Conservation (phyloP, 2,113 vertebrate genomes). For the Cebidichthys violaceus region DNA sequence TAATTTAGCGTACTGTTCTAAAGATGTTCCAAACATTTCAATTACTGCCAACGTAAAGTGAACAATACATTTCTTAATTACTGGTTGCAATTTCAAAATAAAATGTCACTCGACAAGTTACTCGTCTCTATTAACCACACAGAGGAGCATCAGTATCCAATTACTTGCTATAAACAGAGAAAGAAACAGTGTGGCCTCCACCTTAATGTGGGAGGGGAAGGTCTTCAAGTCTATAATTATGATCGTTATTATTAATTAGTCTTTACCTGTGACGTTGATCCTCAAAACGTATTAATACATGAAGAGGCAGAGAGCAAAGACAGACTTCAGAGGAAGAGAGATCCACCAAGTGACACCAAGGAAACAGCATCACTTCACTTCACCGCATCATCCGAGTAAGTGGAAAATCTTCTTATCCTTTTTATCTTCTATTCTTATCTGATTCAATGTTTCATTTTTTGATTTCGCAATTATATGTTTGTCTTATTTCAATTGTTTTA, state of each 20-base stretch:
- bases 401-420: too few species aligned
- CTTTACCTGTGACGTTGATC: neutral
- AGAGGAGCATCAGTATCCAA: neutral
- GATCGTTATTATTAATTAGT: neutral
- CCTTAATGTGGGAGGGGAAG: neutral
- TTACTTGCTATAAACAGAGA: neutral
- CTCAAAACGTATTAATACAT: neutral
- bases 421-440: too few species aligned
- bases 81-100: neutral
- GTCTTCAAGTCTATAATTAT: neutral
- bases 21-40: too few species aligned
- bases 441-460: neutral
- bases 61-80: neutral
- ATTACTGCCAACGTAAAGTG: neutral
- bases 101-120: neutral
- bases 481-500: neutral
- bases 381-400: too few species aligned
- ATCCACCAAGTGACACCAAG: neutral
- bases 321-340: neutral
- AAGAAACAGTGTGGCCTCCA: neutral
- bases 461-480: neutral
- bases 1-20: neutral
- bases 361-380: neutral
- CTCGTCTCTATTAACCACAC: neutral
- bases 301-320: neutral